These are phyloP conservation scores for Muscidifurax raptorellus DNA, from an alignment of 1,140 invertebrate genomes.

Conservation along the genomic window DNA sequence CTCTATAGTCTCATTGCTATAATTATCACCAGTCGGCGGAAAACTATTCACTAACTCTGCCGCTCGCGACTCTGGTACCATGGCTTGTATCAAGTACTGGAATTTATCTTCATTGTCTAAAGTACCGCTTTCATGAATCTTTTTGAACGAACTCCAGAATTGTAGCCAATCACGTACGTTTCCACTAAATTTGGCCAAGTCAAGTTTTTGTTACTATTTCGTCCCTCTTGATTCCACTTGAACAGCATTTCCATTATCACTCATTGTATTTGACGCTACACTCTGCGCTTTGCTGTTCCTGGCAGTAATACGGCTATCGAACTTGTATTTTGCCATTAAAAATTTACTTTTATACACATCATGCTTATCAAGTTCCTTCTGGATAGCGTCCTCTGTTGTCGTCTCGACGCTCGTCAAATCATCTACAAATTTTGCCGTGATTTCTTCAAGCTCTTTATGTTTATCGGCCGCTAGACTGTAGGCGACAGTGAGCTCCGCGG, in stretches of 20 bases:
- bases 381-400: not conserved
- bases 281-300: not conserved
- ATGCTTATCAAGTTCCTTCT: not conserved
- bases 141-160: constrained; percentile 67
- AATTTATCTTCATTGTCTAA: constrained; percentile 61
- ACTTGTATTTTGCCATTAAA: not conserved
- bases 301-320: not conserved
- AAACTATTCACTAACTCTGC: constrained; percentile 53
- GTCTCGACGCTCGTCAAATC: not conserved
- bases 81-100: constrained; percentile 57
- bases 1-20: constrained; percentile 43
- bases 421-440: not conserved
- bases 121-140: constrained; percentile 62
- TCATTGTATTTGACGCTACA: not conserved
- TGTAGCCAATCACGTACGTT: constrained; percentile 64
- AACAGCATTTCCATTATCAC: no score
- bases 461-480: not conserved
- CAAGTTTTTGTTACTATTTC: constrained; percentile 57
- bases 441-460: not conserved
- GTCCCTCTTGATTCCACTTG: no score
- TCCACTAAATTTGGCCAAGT: constrained; percentile 63
- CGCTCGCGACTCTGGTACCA: constrained; percentile 45
- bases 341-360: not conserved
- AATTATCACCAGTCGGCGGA: constrained; percentile 43
- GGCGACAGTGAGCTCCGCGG: not conserved